Conservation (phyloP, 2,797 vertebrate genomes). For the Triplophysa yarkandensis region DNA sequence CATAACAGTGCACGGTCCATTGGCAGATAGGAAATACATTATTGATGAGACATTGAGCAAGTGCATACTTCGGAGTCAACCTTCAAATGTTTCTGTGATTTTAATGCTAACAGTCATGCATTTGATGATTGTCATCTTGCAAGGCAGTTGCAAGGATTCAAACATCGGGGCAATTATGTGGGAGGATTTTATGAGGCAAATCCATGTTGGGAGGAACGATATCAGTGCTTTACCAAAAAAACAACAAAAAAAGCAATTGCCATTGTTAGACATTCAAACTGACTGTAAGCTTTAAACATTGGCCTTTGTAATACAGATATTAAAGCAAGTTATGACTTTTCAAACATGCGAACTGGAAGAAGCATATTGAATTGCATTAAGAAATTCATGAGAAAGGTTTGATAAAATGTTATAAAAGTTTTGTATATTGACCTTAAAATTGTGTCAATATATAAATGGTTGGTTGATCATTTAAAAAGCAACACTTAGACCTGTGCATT, state of each 20-base stretch:
- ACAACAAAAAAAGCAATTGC: conserved; percentile 11
- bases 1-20: neutral
- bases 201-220: conserved; percentile 34
- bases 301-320: neutral
- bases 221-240: conserved; percentile 33
- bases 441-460: too few species aligned
- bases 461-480: too few species aligned
- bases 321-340: neutral
- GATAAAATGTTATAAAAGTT: too few species aligned
- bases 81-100: conserved; percentile 25
- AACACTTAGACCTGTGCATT: too few species aligned
- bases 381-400: too few species aligned
- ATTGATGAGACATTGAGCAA: conserved; percentile 53
- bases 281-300: neutral
- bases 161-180: conserved; percentile 31
- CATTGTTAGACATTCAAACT: neutral
- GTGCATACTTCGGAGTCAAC: conserved; percentile 39
- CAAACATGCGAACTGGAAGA: too few species aligned
- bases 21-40: conserved; percentile 49
- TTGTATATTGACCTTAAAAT: too few species aligned
- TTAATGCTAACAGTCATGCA: neutral
- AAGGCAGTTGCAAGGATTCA: neutral
- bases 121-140: neutral
- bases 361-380: too few species aligned
- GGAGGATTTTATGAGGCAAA: conserved; percentile 35